Conservation (phyloP, 2,888 invertebrate genomes). For the Homarus gammarus region DNA sequence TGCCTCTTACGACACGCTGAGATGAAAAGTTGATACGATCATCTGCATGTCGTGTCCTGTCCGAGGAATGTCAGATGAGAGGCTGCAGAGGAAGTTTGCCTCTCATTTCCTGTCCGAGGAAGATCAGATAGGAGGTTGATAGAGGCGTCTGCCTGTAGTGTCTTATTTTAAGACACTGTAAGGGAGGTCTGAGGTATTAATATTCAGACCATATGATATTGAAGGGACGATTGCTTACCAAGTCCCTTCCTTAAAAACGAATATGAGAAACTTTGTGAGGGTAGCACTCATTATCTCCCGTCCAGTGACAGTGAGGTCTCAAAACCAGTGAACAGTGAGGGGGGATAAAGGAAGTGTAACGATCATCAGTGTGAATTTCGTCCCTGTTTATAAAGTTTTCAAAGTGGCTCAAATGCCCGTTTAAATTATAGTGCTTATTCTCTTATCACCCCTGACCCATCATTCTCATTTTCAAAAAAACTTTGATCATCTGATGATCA, state of each 20-base stretch:
- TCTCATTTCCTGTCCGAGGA: not conserved
- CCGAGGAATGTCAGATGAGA: not conserved
- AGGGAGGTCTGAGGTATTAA: too few species aligned
- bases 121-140: not conserved
- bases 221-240: not conserved
- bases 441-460: not conserved
- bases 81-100: not conserved
- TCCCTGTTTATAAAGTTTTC: too few species aligned
- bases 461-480: not conserved
- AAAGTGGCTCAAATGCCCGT: too few species aligned
- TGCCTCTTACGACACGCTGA: not conserved
- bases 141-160: not conserved
- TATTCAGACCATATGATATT: not conserved
- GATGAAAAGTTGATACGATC: not conserved
- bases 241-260: not conserved
- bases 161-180: too few species aligned
- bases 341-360: too few species aligned
- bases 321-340: too few species aligned
- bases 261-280: too few species aligned
- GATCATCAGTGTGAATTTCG: too few species aligned
- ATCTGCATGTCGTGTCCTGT: not conserved
- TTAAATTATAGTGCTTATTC: not conserved
- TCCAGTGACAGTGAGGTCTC: too few species aligned
- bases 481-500: not conserved
- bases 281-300: too few species aligned